A percentile compares a stretch with the other conserved stretches of the same genome.
phyloP scores from a whole-genome alignment of 1,140 invertebrate genomes.

The Asobara japonica region DNA sequence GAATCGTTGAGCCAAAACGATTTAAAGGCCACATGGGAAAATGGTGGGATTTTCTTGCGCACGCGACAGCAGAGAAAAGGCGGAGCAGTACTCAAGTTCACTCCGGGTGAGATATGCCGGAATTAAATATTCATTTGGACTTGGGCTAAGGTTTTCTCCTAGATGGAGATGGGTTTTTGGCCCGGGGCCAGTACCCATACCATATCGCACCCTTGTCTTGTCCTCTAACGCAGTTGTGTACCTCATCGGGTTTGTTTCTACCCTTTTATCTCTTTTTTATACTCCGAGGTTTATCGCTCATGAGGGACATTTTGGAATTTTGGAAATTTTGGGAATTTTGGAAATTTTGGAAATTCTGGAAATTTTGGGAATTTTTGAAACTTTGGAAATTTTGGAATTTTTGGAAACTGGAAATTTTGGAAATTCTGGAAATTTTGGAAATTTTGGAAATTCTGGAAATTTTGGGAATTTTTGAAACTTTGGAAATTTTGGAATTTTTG shows the following conservation, averaged over 20 bases:
- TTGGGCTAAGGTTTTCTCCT: slow-evolving; percentile 31
- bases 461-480: too few species aligned
- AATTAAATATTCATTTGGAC: slow-evolving; percentile 60
- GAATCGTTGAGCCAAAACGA: slow-evolving; percentile 16
- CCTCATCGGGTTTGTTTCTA: background rate
- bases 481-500: too few species aligned
- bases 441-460: too few species aligned
- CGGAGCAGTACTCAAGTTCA: slow-evolving; percentile 34
- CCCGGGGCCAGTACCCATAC: slow-evolving; percentile 21
- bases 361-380: too few species aligned
- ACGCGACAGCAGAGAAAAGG: slow-evolving; percentile 30
- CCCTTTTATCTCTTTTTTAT: background rate
- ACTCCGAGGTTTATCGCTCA: too few species aligned
- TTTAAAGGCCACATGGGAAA: slow-evolving; percentile 4
- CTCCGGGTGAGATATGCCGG: slow-evolving; percentile 50
- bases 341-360: too few species aligned
- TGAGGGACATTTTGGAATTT: too few species aligned
- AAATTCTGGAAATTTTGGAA: too few species aligned
- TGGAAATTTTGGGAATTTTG: too few species aligned
- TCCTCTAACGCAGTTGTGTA: background rate
- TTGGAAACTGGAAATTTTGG: too few species aligned
- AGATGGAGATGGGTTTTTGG: slow-evolving; percentile 15
- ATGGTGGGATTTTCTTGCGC: slow-evolving; percentile 3
- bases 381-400: too few species aligned
- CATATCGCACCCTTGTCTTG: background rate